These are phyloP conservation scores for Chromoteleia sp. DNA, from an alignment of 2,888 invertebrate species.

Conservation along the genomic window DNA sequence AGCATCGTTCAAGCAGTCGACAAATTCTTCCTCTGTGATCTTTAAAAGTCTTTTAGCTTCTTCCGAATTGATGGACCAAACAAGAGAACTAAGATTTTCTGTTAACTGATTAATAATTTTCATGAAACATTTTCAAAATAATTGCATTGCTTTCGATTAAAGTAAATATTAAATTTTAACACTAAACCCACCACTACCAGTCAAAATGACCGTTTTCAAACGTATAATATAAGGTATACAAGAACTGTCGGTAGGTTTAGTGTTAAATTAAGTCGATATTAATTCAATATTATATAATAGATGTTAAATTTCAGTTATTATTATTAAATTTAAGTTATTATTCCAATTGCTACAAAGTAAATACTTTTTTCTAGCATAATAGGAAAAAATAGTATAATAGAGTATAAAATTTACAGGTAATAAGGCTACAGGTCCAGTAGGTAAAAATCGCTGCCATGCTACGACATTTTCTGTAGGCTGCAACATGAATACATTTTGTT, in stretches of 20 bases:
- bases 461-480: slow-evolving; percentile 91
- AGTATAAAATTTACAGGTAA: slow-evolving; percentile 88
- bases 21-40: slow-evolving; percentile 91
- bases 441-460: slow-evolving; percentile 98
- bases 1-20: slow-evolving; percentile 94
- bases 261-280: too few species aligned
- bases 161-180: too few species aligned
- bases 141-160: not conserved
- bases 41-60: slow-evolving; percentile 91
- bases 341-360: not conserved
- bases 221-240: too few species aligned
- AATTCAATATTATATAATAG: too few species aligned
- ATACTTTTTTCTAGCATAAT: not conserved
- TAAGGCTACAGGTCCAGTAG: slow-evolving; percentile 96
- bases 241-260: too few species aligned
- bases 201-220: too few species aligned
- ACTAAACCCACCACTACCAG: too few species aligned
- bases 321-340: not conserved
- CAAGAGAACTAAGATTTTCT: slow-evolving; percentile 91
- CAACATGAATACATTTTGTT: too few species aligned
- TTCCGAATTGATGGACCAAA: slow-evolving; percentile 94
- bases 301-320: too few species aligned
- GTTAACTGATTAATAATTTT: too few species aligned
- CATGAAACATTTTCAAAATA: too few species aligned
- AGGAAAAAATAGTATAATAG: not conserved